A percentile compares a stretch with the other conserved stretches of the same genome.
phyloP scores from a whole-genome alignment of 1,140 invertebrate genomes.

The Diachasma alloeum region DNA sequence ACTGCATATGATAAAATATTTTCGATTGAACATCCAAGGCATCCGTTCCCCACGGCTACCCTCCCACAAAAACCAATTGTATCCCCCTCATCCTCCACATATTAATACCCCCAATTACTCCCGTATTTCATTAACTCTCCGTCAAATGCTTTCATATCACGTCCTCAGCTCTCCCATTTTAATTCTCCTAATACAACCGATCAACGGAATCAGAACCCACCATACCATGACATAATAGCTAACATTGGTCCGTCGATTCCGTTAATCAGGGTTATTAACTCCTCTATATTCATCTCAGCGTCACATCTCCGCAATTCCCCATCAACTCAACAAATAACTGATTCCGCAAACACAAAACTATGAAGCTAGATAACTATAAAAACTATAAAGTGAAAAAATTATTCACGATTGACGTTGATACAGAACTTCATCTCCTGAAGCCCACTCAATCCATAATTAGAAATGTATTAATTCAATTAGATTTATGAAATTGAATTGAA shows the following conservation, averaged over 20 bases:
- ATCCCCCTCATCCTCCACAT: constrained; percentile 52
- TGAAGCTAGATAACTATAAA: not conserved
- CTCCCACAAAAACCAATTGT: constrained; percentile 6
- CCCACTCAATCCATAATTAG: not conserved
- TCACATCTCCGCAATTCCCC: not conserved
- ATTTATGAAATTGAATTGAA: not conserved
- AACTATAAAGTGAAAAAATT: not conserved
- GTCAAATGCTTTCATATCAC: constrained; percentile 48
- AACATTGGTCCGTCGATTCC: constrained; percentile 7
- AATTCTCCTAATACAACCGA: not conserved
- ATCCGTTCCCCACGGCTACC: not conserved
- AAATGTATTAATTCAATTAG: not conserved
- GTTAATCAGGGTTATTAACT: constrained; percentile 10
- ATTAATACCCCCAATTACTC: constrained; percentile 51
- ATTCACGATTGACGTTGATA: not conserved
- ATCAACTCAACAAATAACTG: not conserved
- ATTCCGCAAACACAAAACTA: not conserved
- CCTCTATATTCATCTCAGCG: not conserved
- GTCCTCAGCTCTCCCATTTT: constrained; percentile 34
- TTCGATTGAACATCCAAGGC: not conserved
- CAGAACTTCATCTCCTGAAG: not conserved
- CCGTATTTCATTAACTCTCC: constrained; percentile 53
- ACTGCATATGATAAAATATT: not conserved
- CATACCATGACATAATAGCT: constrained; percentile 2
- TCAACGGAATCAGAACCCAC: not conserved